Percentiles rank a stretch among this genome's conserved stretches.
Evolutionary conservation across 2,113 vertebrate species (phyloP).

Genomic region (Trinectes maculatus): DNA sequence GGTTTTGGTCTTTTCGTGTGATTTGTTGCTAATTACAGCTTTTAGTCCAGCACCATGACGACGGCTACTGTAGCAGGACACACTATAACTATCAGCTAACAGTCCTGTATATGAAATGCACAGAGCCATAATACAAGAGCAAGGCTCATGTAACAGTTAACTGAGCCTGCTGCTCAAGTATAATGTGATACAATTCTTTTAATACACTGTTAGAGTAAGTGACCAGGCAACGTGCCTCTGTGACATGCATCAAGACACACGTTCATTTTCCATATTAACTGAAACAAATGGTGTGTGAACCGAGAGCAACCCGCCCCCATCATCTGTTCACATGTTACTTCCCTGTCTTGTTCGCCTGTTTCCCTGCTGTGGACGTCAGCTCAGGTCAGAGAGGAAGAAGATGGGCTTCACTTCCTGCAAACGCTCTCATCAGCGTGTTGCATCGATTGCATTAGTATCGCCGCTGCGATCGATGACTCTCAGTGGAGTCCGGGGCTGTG

Average conservation of each 20-base stretch:
- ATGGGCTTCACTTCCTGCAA: constrained; percentile 70
- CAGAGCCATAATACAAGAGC: neutral
- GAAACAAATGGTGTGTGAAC: constrained; percentile 19
- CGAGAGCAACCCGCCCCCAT: neutral
- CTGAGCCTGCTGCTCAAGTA: neutral
- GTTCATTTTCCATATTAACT: neutral
- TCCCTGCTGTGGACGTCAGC: constrained; percentile 25
- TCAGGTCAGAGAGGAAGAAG: constrained; percentile 57
- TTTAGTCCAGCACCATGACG: no score
- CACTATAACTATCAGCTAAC: neutral
- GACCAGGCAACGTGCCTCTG: no score
- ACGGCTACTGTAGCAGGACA: neutral
- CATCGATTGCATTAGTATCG: constrained; percentile 86
- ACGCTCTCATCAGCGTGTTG: constrained; percentile 65
- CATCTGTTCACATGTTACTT: constrained; percentile 10
- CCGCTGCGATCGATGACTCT: constrained; percentile 81
- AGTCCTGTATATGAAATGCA: neutral
- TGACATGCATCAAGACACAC: no score
- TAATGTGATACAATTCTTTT: neutral
- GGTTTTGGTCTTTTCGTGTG: no score
- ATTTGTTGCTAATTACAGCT: no score
- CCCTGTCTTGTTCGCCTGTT: neutral
- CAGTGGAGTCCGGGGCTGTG: constrained; percentile 75
- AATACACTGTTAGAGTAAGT: neutral
- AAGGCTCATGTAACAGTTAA: neutral